phyloP scores from a whole-genome alignment of 2,888 invertebrate genomes.

The Mesorhabditis belari region DNA sequence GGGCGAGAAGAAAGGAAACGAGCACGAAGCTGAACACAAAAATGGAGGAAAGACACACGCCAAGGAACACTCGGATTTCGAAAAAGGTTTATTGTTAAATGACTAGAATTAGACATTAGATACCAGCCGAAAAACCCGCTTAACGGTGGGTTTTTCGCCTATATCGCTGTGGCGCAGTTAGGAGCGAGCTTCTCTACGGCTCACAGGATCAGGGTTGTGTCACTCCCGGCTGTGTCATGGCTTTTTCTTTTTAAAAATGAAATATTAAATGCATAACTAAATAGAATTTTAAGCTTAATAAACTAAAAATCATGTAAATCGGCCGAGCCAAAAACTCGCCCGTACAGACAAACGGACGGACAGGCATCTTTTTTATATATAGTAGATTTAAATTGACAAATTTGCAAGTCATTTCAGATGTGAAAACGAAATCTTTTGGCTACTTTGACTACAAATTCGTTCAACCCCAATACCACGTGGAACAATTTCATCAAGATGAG shows the following conservation, averaged over 20 bases:
- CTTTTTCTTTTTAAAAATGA: no score
- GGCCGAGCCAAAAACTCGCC: no score
- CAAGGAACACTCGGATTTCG: conserved; percentile 29
- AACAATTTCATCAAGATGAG: conserved; percentile 44
- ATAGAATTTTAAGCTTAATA: no score
- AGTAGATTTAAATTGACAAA: no score
- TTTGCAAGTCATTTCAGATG: no score
- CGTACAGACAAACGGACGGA: no score
- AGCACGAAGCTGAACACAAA: conserved; percentile 22
- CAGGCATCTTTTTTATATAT: no score
- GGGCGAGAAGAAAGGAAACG: conserved; percentile 20
- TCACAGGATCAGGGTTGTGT: no score
- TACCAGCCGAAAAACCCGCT: background rate
- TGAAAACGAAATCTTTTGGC: conserved; percentile 40
- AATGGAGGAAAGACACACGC: conserved; percentile 27
- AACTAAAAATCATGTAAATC: no score
- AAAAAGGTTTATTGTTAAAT: conserved; percentile 15
- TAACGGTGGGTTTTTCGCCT: background rate
- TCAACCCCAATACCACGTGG: conserved; percentile 44
- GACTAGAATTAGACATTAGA: background rate
- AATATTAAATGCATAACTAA: no score
- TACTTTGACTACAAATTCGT: conserved; percentile 46
- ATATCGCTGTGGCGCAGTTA: no score
- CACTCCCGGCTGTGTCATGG: no score
- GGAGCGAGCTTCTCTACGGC: background rate